These are phyloP conservation scores for Acestrorhynchus altus DNA, from an alignment of 2,797 vertebrate genomes.

Conservation along the genomic window DNA sequence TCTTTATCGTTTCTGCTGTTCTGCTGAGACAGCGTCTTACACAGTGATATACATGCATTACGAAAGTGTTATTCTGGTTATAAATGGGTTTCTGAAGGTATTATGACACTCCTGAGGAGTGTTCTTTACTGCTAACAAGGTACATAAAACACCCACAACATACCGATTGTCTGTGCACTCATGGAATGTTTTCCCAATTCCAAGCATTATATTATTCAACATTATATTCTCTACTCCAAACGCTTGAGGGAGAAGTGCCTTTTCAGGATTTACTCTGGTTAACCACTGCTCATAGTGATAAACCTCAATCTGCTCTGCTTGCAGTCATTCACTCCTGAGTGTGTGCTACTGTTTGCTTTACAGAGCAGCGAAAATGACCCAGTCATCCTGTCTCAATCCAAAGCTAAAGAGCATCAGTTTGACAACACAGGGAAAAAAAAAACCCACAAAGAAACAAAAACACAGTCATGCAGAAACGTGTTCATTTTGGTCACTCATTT, in stretches of 20 bases:
- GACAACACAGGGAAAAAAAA: background rate
- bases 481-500: background rate
- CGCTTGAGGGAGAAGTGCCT: background rate
- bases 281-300: slow-evolving; percentile 5
- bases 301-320: background rate
- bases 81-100: background rate
- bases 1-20: background rate
- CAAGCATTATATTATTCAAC: background rate
- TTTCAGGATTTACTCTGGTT: slow-evolving; percentile 5
- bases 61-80: background rate
- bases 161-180: background rate
- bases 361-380: background rate
- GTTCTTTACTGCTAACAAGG: background rate
- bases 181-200: background rate
- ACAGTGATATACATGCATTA: background rate
- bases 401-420: background rate
- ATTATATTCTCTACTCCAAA: background rate
- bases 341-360: background rate
- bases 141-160: background rate
- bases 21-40: background rate
- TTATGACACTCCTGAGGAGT: background rate
- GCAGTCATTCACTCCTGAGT: background rate
- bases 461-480: background rate
- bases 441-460: background rate
- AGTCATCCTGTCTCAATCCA: background rate